Conservation (phyloP, 1,140 invertebrate species). For the Euura lappo region DNA sequence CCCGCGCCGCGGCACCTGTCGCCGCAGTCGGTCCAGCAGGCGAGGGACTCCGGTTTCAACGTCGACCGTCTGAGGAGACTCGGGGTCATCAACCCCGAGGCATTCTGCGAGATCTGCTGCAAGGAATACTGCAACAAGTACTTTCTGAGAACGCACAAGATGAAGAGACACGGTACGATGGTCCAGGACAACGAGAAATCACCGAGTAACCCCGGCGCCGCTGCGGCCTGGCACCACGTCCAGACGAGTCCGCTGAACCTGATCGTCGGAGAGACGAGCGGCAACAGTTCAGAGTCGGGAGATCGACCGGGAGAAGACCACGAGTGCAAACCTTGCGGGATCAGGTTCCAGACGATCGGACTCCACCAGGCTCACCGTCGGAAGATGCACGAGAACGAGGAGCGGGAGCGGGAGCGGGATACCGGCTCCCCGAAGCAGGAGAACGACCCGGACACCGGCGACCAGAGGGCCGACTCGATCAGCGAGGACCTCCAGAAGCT, state of each 20-base stretch:
- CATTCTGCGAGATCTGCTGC: conserved; percentile 93
- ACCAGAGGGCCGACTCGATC: conserved; percentile 63
- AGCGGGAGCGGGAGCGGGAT: conserved; percentile 38
- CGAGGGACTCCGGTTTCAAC: conserved; percentile 69
- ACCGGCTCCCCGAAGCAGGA: conserved; percentile 52
- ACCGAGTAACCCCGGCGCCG: conserved; percentile 50
- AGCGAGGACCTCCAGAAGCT: conserved; percentile 85
- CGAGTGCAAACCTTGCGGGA: conserved; percentile 64
- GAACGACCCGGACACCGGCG: conserved; percentile 31
- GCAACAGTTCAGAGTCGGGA: conserved; percentile 41
- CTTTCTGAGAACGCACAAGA: conserved; percentile 89
- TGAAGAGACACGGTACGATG: conserved; percentile 76
- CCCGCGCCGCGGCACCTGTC: conserved; percentile 66
- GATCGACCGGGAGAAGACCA: conserved; percentile 51
- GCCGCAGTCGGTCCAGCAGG: conserved; percentile 67
- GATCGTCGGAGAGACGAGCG: conserved; percentile 63
- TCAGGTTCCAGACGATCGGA: conserved; percentile 63
- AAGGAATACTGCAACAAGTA: conserved; percentile 97
- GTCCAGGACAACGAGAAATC: conserved; percentile 63
- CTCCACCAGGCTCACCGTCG: conserved; percentile 61
- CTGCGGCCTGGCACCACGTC: conserved; percentile 59
- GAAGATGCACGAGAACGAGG: conserved; percentile 52
- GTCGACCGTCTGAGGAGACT: conserved; percentile 74
- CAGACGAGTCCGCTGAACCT: conserved; percentile 70
- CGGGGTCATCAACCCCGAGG: conserved; percentile 84